Conservation (phyloP, 1,140 invertebrate species). For the Drosophila santomea region DNA sequence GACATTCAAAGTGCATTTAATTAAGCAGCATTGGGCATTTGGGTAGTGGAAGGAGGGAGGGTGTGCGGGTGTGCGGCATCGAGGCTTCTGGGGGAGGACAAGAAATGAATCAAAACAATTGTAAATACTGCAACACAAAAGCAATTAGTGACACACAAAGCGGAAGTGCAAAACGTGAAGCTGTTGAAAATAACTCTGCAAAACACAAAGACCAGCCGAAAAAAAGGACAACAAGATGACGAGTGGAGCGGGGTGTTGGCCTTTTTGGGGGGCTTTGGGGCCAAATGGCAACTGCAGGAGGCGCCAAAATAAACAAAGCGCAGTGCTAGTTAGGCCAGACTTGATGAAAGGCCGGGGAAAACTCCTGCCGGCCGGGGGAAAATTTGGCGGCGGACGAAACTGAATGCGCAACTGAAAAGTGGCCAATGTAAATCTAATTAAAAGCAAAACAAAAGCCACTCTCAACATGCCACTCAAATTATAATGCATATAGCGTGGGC, state of each 20-base stretch:
- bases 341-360: conserved; percentile 46
- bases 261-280: not conserved
- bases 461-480: conserved; percentile 81
- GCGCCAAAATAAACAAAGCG: conserved; percentile 80
- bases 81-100: conserved; percentile 6
- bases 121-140: conserved; percentile 82
- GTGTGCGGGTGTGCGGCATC: too few relatives aligned
- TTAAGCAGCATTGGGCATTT: conserved; percentile 54
- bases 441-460: conserved; percentile 81
- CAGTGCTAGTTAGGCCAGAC: conserved; percentile 67
- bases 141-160: conserved; percentile 82
- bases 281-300: conserved; percentile 55
- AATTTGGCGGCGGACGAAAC: conserved; percentile 23
- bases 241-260: too few relatives aligned
- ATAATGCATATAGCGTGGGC: conserved; percentile 68
- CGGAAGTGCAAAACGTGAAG: conserved; percentile 81
- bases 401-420: conserved; percentile 74
- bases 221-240: conserved; percentile 14
- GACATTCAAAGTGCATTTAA: conserved; percentile 80
- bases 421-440: conserved; percentile 82
- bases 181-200: conserved; percentile 77
- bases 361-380: conserved; percentile 5
- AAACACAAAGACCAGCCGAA: conserved; percentile 36
- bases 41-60: not conserved
- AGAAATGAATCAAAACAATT: conserved; percentile 83